Percentiles rank a stretch among this genome's conserved stretches.
phyloP scores from a whole-genome alignment of 2,888 invertebrate genomes.

The Plemyria rubiginata region DNA sequence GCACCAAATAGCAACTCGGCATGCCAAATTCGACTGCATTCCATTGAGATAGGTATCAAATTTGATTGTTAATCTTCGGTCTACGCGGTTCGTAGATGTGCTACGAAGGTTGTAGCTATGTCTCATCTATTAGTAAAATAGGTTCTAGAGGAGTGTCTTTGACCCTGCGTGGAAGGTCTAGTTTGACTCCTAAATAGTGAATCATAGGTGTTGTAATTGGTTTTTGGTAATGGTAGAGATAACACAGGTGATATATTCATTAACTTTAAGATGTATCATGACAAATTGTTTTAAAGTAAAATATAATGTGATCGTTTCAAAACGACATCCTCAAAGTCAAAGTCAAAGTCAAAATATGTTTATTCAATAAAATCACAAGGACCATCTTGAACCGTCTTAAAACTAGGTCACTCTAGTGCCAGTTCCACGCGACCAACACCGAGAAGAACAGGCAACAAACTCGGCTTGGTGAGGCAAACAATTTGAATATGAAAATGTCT shows the following conservation, averaged over 20 bases:
- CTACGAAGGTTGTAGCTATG: conserved; percentile 39
- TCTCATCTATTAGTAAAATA: conserved; percentile 31
- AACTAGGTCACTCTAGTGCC: no score
- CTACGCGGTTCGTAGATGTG: conserved; percentile 22
- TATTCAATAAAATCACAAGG: no score
- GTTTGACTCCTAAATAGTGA: conserved; percentile 26
- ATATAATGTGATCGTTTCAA: no score
- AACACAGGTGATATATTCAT: conserved; percentile 6
- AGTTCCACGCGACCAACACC: no score
- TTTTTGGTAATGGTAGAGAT: conserved; percentile 22
- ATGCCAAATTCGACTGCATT: conserved; percentile 23
- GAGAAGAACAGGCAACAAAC: no score
- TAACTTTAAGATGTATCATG: background rate
- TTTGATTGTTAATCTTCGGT: conserved; percentile 13
- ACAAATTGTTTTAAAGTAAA: no score
- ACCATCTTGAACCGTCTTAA: no score
- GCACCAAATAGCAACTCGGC: conserved; percentile 16
- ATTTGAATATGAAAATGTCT: no score
- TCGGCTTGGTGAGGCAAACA: no score
- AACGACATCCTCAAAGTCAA: no score
- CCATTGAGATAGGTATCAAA: conserved; percentile 21
- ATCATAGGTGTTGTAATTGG: conserved; percentile 28
- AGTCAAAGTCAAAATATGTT: no score
- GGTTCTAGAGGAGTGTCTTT: conserved; percentile 29
- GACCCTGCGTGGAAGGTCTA: conserved; percentile 33